These are phyloP conservation scores for Pocota personata DNA, from an alignment of 2,888 invertebrate genomes.

Conservation along the genomic window DNA sequence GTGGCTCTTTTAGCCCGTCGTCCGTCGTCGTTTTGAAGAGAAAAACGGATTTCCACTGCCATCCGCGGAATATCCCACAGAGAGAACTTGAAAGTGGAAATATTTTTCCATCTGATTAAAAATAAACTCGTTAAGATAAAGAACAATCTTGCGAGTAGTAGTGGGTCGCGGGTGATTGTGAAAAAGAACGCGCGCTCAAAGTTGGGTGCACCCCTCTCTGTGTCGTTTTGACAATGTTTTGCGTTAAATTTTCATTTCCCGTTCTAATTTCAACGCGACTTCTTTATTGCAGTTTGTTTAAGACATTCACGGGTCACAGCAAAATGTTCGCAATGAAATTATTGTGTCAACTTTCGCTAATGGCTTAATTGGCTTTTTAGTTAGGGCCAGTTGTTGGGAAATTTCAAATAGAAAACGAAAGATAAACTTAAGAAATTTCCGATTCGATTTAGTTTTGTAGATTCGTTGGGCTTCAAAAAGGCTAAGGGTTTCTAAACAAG, in stretches of 20 bases:
- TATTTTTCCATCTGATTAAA: constrained; percentile 68
- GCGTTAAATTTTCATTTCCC: constrained; percentile 57
- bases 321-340: constrained; percentile 29
- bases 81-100: constrained; percentile 5
- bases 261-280: constrained; percentile 44
- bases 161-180: not conserved
- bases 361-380: constrained; percentile 45
- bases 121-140: constrained; percentile 73
- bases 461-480: not conserved
- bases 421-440: not conserved
- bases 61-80: not conserved
- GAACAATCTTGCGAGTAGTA: constrained; percentile 57
- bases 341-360: constrained; percentile 51
- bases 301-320: constrained; percentile 11
- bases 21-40: constrained; percentile 6
- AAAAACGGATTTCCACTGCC: constrained; percentile 46
- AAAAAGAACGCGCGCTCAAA: constrained; percentile 10
- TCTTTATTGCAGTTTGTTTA: constrained; percentile 47
- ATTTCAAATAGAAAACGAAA: not conserved
- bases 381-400: not conserved
- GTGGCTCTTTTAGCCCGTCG: constrained; percentile 40
- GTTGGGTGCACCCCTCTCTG: not conserved
- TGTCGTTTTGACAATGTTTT: constrained; percentile 12
- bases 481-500: not conserved
- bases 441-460: not conserved